Conservation (phyloP, 2,888 invertebrate species). For the Phasia obesa region DNA sequence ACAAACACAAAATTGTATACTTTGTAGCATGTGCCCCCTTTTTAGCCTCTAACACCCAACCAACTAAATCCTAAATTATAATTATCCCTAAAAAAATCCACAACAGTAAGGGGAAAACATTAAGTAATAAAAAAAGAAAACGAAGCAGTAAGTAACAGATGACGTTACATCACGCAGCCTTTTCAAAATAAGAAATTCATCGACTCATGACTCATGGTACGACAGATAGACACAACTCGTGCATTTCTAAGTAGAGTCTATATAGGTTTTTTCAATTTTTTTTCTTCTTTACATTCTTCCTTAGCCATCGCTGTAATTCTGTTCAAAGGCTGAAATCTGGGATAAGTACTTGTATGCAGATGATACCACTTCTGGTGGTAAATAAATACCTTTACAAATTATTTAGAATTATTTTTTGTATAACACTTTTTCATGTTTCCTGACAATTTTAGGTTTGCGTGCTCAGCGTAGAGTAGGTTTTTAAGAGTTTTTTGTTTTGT, state of each 20-base stretch:
- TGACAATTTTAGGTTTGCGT: conserved; percentile 37
- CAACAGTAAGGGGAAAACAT: background rate
- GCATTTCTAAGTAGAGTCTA: conserved; percentile 21
- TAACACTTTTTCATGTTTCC: conserved; percentile 4
- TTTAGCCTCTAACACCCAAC: background rate
- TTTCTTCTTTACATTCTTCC: background rate
- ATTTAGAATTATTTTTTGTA: conserved; percentile 48
- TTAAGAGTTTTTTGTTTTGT: conserved; percentile 19
- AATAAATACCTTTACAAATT: conserved; percentile 47
- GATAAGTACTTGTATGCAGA: conserved; percentile 15
- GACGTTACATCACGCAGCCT: conserved; percentile 64
- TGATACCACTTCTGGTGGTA: conserved; percentile 27
- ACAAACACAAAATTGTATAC: background rate
- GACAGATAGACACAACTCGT: conserved; percentile 62
- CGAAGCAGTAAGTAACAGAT: conserved; percentile 37
- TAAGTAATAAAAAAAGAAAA: background rate
- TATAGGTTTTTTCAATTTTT: conserved; percentile 23
- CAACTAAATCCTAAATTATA: conserved; percentile 6
- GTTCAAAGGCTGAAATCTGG: background rate
- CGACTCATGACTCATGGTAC: conserved; percentile 48
- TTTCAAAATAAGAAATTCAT: conserved; percentile 67
- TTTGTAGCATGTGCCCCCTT: conserved; percentile 1
- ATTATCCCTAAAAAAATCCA: background rate
- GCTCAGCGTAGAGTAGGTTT: conserved; percentile 62
- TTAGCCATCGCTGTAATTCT: background rate